Percentiles rank a stretch among this genome's conserved stretches.
phyloP scores from a whole-genome alignment of 2,888 invertebrate genomes.

The Leucania comma region DNA sequence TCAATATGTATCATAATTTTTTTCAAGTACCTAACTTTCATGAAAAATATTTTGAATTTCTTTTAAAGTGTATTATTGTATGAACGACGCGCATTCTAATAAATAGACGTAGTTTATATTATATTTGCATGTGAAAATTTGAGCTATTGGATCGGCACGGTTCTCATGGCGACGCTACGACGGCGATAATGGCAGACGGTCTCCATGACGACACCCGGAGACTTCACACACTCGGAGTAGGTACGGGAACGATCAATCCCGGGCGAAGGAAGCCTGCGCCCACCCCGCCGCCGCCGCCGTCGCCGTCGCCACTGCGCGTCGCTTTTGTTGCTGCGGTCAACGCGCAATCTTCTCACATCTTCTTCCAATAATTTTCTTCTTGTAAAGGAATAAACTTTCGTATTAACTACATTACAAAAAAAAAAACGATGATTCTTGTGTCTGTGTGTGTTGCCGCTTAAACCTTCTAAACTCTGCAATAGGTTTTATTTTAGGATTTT shows the following conservation, averaged over 20 bases:
- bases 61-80: not conserved
- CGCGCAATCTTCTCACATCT: slow-evolving; percentile 71
- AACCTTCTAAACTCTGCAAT: not conserved
- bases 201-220: slow-evolving; percentile 84
- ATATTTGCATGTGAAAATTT: slow-evolving; percentile 34
- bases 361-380: slow-evolving; percentile 11
- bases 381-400: slow-evolving; percentile 1
- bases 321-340: slow-evolving; percentile 55
- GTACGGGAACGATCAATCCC: slow-evolving; percentile 84
- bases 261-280: slow-evolving; percentile 78
- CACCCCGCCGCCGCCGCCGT: slow-evolving; percentile 63
- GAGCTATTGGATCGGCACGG: slow-evolving; percentile 40
- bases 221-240: slow-evolving; percentile 74
- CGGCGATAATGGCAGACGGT: slow-evolving; percentile 84
- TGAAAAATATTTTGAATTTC: not conserved
- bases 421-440: not conserved
- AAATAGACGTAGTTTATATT: slow-evolving; percentile 4
- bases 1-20: too few relatives aligned
- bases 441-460: not conserved
- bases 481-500: not conserved
- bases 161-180: slow-evolving; percentile 70
- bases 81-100: not conserved
- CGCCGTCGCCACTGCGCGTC: slow-evolving; percentile 55
- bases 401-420: not conserved
- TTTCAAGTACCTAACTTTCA: not conserved